These are phyloP conservation scores for Papilio polytes DNA, from an alignment of 1,140 invertebrate species.

Conservation along the genomic window DNA sequence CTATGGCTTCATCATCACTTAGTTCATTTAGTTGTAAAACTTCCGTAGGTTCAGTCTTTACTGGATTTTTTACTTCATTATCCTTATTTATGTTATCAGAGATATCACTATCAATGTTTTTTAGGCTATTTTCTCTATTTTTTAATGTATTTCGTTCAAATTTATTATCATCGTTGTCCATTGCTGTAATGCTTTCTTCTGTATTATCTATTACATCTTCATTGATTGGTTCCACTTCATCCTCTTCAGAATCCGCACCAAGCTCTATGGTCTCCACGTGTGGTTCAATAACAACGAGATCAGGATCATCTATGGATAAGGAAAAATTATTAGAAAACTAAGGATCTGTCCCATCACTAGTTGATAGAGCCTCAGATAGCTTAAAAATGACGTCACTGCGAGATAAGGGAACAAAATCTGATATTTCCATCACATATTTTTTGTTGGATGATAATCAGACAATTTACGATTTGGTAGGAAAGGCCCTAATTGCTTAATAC, in stretches of 20 bases:
- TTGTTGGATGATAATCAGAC: too few relatives aligned
- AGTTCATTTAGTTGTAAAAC: not conserved
- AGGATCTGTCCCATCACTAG: too few relatives aligned
- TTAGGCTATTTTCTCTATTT: not conserved
- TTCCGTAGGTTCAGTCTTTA: constrained; percentile 23
- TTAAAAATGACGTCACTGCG: too few relatives aligned
- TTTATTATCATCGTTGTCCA: not conserved
- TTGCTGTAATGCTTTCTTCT: not conserved
- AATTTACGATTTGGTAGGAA: too few relatives aligned
- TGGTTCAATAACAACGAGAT: constrained; percentile 65
- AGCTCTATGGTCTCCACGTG: constrained; percentile 71
- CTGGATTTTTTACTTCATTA: not conserved
- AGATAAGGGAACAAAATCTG: too few relatives aligned
- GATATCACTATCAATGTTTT: not conserved
- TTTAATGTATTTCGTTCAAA: not conserved
- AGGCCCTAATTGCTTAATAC: not conserved
- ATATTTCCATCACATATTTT: too few relatives aligned
- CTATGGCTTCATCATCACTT: not conserved
- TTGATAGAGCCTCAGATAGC: too few relatives aligned
- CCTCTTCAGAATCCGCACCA: constrained; percentile 48
- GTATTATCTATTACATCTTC: not conserved
- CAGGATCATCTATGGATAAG: constrained; percentile 54
- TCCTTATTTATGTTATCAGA: not conserved
- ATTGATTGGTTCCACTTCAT: not conserved
- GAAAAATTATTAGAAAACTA: constrained; percentile 12